These are phyloP conservation scores for Epizoanthus rinbou DNA, from an alignment of 92 coral and sea anemone species.

Conservation along the genomic window DNA sequence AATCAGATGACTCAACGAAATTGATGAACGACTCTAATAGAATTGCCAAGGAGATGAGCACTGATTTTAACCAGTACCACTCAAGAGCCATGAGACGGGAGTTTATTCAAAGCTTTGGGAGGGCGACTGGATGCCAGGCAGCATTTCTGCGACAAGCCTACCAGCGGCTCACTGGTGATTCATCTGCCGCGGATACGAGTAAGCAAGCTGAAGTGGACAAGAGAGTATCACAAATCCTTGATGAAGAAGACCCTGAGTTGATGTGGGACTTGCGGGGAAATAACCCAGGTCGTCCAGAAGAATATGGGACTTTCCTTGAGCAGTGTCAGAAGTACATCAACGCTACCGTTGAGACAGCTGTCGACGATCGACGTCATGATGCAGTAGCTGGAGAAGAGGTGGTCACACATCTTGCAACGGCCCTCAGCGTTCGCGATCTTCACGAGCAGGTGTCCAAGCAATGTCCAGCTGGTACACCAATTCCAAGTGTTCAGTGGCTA, in stretches of 20 bases:
- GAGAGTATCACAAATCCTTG: slow-evolving; percentile 52
- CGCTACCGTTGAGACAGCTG: slow-evolving; percentile 39
- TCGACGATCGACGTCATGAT: slow-evolving; percentile 31
- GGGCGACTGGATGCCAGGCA: slow-evolving; percentile 52
- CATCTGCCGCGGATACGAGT: slow-evolving; percentile 33
- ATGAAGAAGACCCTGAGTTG: slow-evolving; percentile 55
- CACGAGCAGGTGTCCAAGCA: slow-evolving; percentile 41
- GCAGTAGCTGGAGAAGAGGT: slow-evolving; percentile 24
- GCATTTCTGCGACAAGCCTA: slow-evolving; percentile 53
- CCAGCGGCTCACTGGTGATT: slow-evolving; percentile 53
- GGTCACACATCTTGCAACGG: slow-evolving; percentile 47
- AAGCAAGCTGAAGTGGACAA: slow-evolving; percentile 46
- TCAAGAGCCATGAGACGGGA: slow-evolving; percentile 44
- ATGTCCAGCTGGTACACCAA: slow-evolving; percentile 44
- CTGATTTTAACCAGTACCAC: slow-evolving; percentile 45
- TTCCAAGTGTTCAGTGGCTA: slow-evolving; percentile 53
- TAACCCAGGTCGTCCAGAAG: slow-evolving; percentile 40
- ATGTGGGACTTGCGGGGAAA: slow-evolving; percentile 46
- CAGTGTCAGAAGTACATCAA: slow-evolving; percentile 33
- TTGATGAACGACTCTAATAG: slow-evolving; percentile 19
- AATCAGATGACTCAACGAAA: slow-evolving; percentile 32
- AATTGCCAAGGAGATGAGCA: slow-evolving; percentile 40
- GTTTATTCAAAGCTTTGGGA: slow-evolving; percentile 45
- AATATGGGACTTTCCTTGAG: slow-evolving; percentile 32
- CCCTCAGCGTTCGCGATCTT: slow-evolving; percentile 39